A percentile compares a stretch with the other conserved stretches of the same genome.
Evolutionary conservation across 2,888 invertebrate genomes (phyloP).

Genomic region (Leptopterna dolabrata): DNA sequence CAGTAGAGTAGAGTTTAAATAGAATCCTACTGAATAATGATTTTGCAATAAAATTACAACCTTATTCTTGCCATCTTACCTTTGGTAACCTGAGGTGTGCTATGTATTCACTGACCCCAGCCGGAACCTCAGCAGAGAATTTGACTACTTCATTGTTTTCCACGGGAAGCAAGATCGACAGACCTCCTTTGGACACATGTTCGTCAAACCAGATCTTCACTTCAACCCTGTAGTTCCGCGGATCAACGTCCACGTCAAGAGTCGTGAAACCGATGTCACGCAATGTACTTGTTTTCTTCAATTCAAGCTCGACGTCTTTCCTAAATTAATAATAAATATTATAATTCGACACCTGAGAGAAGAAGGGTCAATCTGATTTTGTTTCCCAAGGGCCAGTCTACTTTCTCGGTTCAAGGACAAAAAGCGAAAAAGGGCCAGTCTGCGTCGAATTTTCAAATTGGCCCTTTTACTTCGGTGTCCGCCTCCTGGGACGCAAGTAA

Average conservation of each 20-base stretch:
- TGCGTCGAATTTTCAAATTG: too few relatives aligned
- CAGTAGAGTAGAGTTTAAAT: too few relatives aligned
- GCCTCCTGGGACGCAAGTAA: too few relatives aligned
- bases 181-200: not conserved
- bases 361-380: too few relatives aligned
- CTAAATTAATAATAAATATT: slow-evolving; percentile 67
- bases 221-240: slow-evolving; percentile 3
- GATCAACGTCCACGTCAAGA: slow-evolving; percentile 11
- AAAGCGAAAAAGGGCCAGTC: too few relatives aligned
- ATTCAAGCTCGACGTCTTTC: slow-evolving; percentile 77
- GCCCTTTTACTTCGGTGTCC: too few relatives aligned
- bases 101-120: not conserved
- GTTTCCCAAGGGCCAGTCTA: too few relatives aligned
- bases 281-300: slow-evolving; percentile 74
- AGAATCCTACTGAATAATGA: too few relatives aligned
- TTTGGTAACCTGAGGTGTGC: not conserved
- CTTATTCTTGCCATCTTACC: too few relatives aligned
- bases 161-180: not conserved
- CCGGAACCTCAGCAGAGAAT: not conserved
- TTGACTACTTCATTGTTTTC: not conserved
- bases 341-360: too few relatives aligned
- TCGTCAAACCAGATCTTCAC: slow-evolving; percentile 43
- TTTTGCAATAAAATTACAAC: too few relatives aligned
- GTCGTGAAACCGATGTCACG: slow-evolving; percentile 67
- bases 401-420: too few relatives aligned